Evolutionary conservation across 2,888 invertebrate genomes (phyloP), one percentile per base, ranked within the genome.

Genomic region (Athalia cordata): DNA sequence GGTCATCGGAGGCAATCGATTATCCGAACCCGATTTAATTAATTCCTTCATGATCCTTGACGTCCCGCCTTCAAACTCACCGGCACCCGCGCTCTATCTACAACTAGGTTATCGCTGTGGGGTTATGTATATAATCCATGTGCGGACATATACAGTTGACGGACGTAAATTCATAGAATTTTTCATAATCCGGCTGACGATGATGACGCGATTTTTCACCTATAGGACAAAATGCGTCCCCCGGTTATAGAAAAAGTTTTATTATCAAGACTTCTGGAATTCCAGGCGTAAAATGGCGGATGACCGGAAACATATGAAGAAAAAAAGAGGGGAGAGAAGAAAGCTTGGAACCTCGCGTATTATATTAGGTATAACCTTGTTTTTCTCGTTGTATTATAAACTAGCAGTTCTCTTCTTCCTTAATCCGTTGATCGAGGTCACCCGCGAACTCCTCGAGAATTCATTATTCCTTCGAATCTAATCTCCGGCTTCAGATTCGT

Each of bases 21-120:
- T 81, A 81, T 80, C 79, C 81, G 29, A 79, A 78, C 77, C 80
- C 82, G 82, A 86, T 85, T 84, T 81, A 84, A 85, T 86, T 84
- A 85, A 82, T 81, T 82, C 80, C 75, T 72, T 76, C 81, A 79
- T 75, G 80, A 82, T 80, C 84, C 67, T 49, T 68, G 67, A 50
- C 67, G 50, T 50, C n/a, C 57, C 11, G 15, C 57, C 43, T 70
- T 55, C 70, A 45, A 13, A 68, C 15, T 11, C 45, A 43, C 50
- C 49, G 29, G 29, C 50, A 68, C n/a, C 6, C 9, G 50, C 70
- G 13, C 70, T 55, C 29, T 29, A 50, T 13, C 29, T 29, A 29
- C 15, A 9, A 43, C 43, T 70, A 11, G 45, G 43, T n/a, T 11
- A 55, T 13, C n/a, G n/a, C 50, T 55, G 9, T 11, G 29, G 4